Base-by-base conservation (phyloP, 2,113 vertebrate genomes). In the Perccottus glenii region DNA sequence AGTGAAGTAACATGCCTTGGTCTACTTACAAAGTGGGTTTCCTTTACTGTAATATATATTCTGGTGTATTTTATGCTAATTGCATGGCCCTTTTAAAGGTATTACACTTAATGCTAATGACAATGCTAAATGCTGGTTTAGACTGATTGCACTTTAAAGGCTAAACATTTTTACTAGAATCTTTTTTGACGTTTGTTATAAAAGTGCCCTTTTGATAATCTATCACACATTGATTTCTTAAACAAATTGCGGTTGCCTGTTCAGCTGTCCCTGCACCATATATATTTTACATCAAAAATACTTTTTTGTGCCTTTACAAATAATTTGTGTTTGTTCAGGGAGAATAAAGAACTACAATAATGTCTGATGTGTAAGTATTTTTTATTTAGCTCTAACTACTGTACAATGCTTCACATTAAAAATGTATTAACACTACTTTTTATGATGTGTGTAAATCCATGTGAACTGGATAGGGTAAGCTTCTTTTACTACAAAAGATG, bases 301-400 rank as follows among this genome's bases (percentile, higher is more conserved):
- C 19, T 27, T 27, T 9, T 35, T 11, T 40, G 5, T 52, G 64
- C 1, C 35, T 70, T 0, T 27, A 33, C 40, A 40, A 12, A 46
- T 56, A 3, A 46, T 61, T 8, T 70, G 67, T 43, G 76, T 67
- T 62, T 58, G 35, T 72, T 15, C 61, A 65, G 11, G 27, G 49
- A 19, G 60, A 33, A 61, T 40, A 79, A 11, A 52, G 6, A 80
- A 62, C 55, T 56, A 50, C 68, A 71, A 82, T n/a, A 75, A 92
- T 93, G 91, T 91, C 91, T 80, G 85, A 91, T 35, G 82, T 69
- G 91, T 92, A 82, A 87, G 91, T 87, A 78, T 0, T 12, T 8
- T 57, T 11, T 53, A 3, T 48, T 60, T 46, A 40, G 58, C 5
- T 19, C 47, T 38, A 6, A 60, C 45, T 14, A 70, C 6, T 0